These are phyloP conservation scores for Pachycephala philippinensis DNA, from an alignment of 2,113 vertebrate species.

Conservation along the genomic window DNA sequence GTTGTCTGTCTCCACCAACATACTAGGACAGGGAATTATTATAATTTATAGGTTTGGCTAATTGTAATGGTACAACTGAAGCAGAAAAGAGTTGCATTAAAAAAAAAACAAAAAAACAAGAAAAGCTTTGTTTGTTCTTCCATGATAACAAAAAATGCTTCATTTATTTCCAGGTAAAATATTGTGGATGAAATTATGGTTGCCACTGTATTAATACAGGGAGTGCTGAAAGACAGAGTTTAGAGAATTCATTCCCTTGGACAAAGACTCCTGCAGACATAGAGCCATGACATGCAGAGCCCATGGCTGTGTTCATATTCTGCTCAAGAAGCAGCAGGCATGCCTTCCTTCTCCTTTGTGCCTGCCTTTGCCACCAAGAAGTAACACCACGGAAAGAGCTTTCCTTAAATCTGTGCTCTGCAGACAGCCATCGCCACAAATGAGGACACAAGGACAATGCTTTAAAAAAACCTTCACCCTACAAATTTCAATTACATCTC, in stretches of 20 bases:
- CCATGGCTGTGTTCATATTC: not conserved
- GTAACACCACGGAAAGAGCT: not conserved
- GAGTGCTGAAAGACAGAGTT: not conserved
- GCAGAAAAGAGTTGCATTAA: not conserved
- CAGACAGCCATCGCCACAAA: not conserved
- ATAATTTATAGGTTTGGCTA: not conserved
- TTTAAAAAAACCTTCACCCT: not conserved
- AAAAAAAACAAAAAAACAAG: not conserved
- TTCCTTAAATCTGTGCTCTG: not conserved
- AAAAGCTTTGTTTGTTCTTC: not conserved
- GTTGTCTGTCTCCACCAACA: not conserved
- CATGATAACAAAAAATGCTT: not conserved
- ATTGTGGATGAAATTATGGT: not conserved
- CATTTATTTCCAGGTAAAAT: not conserved
- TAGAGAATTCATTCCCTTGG: not conserved
- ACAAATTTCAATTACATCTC: not conserved
- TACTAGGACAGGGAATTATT: not conserved
- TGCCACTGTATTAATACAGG: not conserved
- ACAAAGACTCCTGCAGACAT: not conserved
- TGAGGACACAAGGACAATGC: not conserved
- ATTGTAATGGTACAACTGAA: not conserved
- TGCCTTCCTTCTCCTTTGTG: not conserved
- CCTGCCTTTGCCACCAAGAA: not conserved
- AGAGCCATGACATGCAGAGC: not conserved
- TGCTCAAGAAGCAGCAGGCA: not conserved